These are phyloP conservation scores for Ivindomyrus marchei DNA, from an alignment of 2,113 vertebrate genomes.

Conservation along the genomic window DNA sequence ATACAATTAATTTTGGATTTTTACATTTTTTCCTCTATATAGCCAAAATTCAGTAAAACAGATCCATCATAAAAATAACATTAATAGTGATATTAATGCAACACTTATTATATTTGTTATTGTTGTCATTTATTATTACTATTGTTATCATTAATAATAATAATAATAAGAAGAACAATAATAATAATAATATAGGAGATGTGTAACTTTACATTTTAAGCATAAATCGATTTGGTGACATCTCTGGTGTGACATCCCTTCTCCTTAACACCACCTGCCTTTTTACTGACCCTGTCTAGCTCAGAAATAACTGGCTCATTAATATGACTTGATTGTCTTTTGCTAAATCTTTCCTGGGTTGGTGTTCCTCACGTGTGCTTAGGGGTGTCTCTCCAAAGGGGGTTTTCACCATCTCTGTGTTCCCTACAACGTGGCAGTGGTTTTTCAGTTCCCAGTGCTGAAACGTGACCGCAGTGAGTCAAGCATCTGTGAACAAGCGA, in stretches of 20 bases:
- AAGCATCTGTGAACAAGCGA: not conserved
- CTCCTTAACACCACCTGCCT: not conserved
- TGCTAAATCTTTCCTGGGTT: not conserved
- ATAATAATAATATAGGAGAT: not conserved
- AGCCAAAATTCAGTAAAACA: not conserved
- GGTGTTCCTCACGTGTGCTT: not conserved
- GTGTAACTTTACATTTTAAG: not conserved
- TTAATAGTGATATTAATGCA: not conserved
- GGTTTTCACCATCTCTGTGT: not conserved
- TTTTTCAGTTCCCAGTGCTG: not conserved
- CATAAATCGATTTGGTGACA: not conserved
- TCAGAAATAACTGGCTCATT: not conserved
- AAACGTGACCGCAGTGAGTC: not conserved
- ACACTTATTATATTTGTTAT: not conserved
- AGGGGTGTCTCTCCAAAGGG: not conserved
- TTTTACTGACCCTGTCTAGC: not conserved
- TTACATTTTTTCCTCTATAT: not conserved
- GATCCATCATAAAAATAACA: not conserved
- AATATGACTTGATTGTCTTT: not conserved
- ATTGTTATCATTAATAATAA: not conserved
- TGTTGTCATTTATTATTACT: not conserved
- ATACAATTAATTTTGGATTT: conserved; percentile 17
- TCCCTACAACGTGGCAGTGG: not conserved
- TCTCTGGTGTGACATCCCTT: not conserved
- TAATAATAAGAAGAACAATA: not conserved